Evolutionary conservation across 1,140 invertebrate species (phyloP).

Genomic region (Galleria mellonella): DNA sequence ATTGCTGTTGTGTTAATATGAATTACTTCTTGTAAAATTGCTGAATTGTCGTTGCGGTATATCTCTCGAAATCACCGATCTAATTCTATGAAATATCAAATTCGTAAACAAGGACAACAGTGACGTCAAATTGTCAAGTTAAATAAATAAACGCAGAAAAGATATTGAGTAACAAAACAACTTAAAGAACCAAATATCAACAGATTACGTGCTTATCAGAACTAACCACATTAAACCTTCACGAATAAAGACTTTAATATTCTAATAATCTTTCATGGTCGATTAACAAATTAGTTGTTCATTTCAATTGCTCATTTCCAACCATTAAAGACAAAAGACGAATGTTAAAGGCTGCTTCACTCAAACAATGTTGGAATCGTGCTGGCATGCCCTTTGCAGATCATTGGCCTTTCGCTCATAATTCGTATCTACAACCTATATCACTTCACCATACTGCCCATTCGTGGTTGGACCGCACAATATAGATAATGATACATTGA

Average conservation of each 20-base stretch:
- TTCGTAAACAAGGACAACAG: no score
- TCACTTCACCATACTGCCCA: constrained; percentile 33
- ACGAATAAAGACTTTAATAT: background rate
- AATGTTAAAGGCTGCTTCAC: background rate
- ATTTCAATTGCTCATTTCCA: background rate
- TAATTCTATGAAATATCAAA: no score
- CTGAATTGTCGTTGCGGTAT: no score
- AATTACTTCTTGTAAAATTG: no score
- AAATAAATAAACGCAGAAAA: no score
- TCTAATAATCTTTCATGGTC: background rate
- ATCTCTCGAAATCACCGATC: no score
- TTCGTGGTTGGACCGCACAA: constrained; percentile 25
- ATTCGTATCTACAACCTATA: constrained; percentile 25
- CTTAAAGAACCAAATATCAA: no score
- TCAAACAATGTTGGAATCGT: constrained; percentile 17
- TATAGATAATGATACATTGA: constrained; percentile 25
- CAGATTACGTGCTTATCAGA: no score
- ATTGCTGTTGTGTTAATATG: no score
- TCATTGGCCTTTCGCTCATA: constrained; percentile 27
- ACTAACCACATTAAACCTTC: no score
- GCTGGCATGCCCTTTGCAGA: constrained; percentile 22
- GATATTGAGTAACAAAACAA: no score
- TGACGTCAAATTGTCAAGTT: no score
- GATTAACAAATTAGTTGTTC: background rate
- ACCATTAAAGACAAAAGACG: background rate